phyloP scores from a whole-genome alignment of 2,888 invertebrate species.

The Drosophila formosana region DNA sequence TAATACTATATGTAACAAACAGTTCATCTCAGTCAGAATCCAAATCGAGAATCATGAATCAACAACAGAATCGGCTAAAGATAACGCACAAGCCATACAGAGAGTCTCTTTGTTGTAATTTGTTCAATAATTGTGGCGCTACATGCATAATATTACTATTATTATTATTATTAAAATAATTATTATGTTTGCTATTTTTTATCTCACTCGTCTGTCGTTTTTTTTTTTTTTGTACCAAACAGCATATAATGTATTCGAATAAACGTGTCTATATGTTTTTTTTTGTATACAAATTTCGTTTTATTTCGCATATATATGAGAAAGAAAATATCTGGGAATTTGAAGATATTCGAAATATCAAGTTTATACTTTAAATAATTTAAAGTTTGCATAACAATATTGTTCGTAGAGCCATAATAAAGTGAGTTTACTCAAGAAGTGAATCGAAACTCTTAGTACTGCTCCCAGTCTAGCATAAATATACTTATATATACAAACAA shows the following conservation, averaged over 20 bases:
- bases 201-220: slow-evolving; percentile 54
- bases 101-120: slow-evolving; percentile 62
- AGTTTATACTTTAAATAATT: neutral
- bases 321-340: neutral
- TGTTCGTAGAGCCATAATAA: neutral
- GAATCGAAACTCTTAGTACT: slow-evolving; percentile 4
- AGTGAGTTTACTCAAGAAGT: slow-evolving; percentile 2
- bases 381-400: slow-evolving; percentile 5
- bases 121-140: slow-evolving; percentile 49
- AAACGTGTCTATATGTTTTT: slow-evolving; percentile 60
- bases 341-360: neutral
- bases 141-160: slow-evolving; percentile 31
- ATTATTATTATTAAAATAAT: slow-evolving; percentile 25
- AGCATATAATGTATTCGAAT: slow-evolving; percentile 68
- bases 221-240: slow-evolving; percentile 58
- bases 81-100: slow-evolving; percentile 40
- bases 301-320: neutral
- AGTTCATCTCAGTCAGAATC: slow-evolving; percentile 21
- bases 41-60: slow-evolving; percentile 13
- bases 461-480: neutral
- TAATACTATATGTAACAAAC: slow-evolving; percentile 15
- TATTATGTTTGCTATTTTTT: slow-evolving; percentile 17
- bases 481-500: slow-evolving; percentile 4
- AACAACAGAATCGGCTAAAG: slow-evolving; percentile 21
- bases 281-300: slow-evolving; percentile 53